A percentile compares a stretch with the other conserved stretches of the same genome.
Conservation (phyloP, 2,888 invertebrate genomes). For the Agrotis segetum region DNA sequence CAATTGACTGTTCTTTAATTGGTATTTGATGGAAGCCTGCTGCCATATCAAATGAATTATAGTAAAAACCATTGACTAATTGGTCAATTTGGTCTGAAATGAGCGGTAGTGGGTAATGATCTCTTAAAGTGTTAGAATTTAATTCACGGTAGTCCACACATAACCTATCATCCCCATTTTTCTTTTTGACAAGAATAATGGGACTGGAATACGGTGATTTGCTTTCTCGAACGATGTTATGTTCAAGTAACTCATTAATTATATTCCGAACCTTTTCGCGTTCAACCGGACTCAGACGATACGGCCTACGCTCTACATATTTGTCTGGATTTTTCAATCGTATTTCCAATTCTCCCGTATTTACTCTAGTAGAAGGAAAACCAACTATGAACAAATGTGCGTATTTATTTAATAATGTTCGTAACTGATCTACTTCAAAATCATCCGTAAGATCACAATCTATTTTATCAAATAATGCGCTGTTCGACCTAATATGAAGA, state of each 20-base stretch:
- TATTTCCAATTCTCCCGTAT: background rate
- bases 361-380: background rate
- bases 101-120: constrained; percentile 5
- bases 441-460: no score
- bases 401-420: no score
- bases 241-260: background rate
- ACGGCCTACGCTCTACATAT: no score
- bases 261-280: background rate
- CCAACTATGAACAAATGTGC: no score
- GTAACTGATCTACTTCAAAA: no score
- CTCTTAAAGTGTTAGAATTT: background rate
- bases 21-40: constrained; percentile 59
- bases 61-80: constrained; percentile 17
- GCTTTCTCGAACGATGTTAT: constrained; percentile 3
- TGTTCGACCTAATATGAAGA: no score
- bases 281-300: no score
- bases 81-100: constrained; percentile 16
- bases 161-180: constrained; percentile 6
- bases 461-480: no score
- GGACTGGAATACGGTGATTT: constrained; percentile 2
- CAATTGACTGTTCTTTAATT: constrained; percentile 50
- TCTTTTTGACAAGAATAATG: constrained; percentile 7
- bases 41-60: constrained; percentile 42
- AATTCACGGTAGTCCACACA: constrained; percentile 6
- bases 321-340: background rate